Evolutionary conservation across 2,888 invertebrate species (phyloP).

Genomic region (Reticulitermes lucifugus): DNA sequence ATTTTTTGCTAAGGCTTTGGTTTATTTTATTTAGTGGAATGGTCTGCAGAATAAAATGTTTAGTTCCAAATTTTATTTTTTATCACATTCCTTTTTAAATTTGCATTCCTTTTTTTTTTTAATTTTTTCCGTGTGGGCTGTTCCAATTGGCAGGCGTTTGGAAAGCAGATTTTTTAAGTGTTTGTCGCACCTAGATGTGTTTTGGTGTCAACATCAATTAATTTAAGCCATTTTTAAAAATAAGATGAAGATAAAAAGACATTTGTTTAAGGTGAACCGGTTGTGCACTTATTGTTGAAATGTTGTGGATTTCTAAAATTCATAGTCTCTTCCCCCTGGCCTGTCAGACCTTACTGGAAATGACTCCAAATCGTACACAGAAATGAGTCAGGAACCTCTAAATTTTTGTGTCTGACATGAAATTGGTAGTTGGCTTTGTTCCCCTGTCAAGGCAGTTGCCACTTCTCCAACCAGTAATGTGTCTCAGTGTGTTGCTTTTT

Average conservation of each 20-base stretch:
- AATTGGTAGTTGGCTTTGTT: constrained; percentile 1
- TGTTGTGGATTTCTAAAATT: neutral
- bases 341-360: neutral
- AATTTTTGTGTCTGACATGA: neutral
- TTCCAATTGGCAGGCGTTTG: constrained; percentile 48
- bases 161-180: constrained; percentile 51
- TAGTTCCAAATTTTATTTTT: constrained; percentile 33
- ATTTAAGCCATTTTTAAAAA: constrained; percentile 42
- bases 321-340: neutral
- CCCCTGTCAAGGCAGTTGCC: too few species aligned
- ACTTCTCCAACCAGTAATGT: neutral
- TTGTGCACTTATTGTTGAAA: neutral
- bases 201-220: constrained; percentile 47
- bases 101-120: constrained; percentile 12
- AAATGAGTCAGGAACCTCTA: neutral
- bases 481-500: neutral
- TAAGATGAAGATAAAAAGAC: constrained; percentile 5
- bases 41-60: constrained; percentile 35
- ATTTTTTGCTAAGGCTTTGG: constrained; percentile 28
- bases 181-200: constrained; percentile 52
- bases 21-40: constrained; percentile 32
- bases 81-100: constrained; percentile 35
- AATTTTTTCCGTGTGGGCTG: constrained; percentile 49
- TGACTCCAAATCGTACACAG: neutral
- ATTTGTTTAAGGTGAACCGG: constrained; percentile 19